Conservation (phyloP, 2,113 vertebrate genomes). For the Martes martes region DNA sequence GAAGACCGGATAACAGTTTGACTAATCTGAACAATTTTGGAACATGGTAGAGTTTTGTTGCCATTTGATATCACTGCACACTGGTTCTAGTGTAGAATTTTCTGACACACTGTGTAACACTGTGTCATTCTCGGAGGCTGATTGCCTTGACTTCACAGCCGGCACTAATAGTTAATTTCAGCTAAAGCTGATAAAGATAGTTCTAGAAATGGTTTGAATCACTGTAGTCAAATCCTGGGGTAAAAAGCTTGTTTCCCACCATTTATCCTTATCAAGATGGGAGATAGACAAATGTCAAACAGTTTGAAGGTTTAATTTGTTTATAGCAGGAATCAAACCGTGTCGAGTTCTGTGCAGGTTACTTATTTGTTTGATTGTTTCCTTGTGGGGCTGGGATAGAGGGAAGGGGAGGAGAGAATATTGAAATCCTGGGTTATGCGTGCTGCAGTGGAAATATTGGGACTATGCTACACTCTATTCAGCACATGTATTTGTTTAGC, state of each 20-base stretch:
- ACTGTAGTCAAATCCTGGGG: constrained; percentile 52
- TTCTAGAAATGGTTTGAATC: constrained; percentile 65
- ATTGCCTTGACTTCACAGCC: constrained; percentile 75
- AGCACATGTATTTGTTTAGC: neutral
- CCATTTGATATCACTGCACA: constrained; percentile 61
- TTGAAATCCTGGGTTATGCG: neutral
- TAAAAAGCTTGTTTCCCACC: constrained; percentile 58
- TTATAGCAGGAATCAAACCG: neutral
- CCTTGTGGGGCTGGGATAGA: neutral
- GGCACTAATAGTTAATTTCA: constrained; percentile 76
- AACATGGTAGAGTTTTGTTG: constrained; percentile 65
- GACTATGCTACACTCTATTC: neutral
- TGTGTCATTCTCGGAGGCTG: constrained; percentile 69
- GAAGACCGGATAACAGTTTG: constrained; percentile 75
- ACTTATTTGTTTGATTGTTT: neutral
- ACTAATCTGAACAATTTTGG: constrained; percentile 81
- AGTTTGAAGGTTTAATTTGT: constrained; percentile 41
- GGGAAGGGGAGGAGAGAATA: neutral
- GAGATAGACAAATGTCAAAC: constrained; percentile 21
- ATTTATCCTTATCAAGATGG: constrained; percentile 56
- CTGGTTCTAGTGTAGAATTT: constrained; percentile 45
- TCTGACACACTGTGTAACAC: constrained; percentile 62
- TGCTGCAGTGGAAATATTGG: neutral
- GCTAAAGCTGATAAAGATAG: constrained; percentile 75
- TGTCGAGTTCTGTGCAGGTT: neutral